These are phyloP conservation scores for Ctenosaura bakeri DNA, from an alignment of 2,797 vertebrate genomes.

Conservation along the genomic window DNA sequence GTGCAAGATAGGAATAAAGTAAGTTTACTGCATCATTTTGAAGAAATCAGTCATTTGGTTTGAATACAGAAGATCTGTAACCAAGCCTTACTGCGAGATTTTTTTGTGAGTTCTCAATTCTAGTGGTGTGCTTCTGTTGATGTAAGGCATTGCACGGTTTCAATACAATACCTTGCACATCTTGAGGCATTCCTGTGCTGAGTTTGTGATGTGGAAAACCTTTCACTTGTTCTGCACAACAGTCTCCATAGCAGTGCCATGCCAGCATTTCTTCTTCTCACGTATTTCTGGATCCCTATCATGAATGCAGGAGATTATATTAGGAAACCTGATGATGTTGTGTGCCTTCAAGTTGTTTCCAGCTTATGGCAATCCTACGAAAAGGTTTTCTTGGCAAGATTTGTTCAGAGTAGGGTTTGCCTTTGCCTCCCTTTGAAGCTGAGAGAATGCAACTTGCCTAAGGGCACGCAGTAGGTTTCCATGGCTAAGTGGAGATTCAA, in stretches of 20 bases:
- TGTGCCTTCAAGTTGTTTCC: no score
- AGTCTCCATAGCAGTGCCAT: background rate
- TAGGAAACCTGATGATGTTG: background rate
- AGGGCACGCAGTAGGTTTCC: no score
- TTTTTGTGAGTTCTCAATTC: background rate
- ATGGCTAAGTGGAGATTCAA: no score
- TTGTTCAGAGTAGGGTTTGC: no score
- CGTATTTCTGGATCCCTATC: background rate
- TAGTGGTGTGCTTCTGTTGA: background rate
- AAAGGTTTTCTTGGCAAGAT: no score
- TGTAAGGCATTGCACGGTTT: background rate
- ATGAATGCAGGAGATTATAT: background rate
- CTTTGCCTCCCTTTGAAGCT: no score
- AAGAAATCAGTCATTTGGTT: background rate
- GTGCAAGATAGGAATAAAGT: conserved; percentile 96
- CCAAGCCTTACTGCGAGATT: background rate
- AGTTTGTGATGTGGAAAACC: background rate
- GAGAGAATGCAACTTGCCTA: no score
- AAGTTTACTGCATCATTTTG: conserved; percentile 56
- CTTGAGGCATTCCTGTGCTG: background rate
- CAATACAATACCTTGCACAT: background rate
- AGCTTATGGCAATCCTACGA: no score
- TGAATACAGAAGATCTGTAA: background rate
- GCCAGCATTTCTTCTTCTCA: no score
- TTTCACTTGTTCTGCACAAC: background rate